phyloP scores from a whole-genome alignment of 2,888 invertebrate species.

The Oeneis ivallda region DNA sequence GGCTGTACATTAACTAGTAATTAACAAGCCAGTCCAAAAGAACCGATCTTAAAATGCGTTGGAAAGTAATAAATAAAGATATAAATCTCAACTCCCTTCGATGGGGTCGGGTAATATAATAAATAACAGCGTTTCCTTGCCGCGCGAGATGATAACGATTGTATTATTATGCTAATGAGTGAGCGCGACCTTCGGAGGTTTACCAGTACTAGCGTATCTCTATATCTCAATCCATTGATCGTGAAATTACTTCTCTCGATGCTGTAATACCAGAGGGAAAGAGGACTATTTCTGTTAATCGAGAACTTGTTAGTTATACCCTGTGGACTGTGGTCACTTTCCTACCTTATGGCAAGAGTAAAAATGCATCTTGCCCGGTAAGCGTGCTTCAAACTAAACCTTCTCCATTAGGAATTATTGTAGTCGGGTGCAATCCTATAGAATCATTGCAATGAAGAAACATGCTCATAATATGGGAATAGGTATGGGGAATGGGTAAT shows the following conservation, averaged over 20 bases:
- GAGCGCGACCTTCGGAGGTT: slow-evolving; percentile 17
- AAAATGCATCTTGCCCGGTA: no score
- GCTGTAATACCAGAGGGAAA: neutral
- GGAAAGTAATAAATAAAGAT: slow-evolving; percentile 9
- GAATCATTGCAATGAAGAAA: no score
- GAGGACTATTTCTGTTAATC: neutral
- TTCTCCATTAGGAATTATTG: no score
- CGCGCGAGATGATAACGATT: slow-evolving; percentile 18
- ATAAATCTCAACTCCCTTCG: slow-evolving; percentile 10
- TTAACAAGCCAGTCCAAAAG: neutral
- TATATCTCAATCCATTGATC: neutral
- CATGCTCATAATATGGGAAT: no score
- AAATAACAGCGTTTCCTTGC: slow-evolving; percentile 18
- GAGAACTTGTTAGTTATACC: no score
- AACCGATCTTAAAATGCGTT: neutral
- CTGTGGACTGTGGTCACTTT: no score
- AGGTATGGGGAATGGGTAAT: no score
- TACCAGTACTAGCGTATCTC: slow-evolving; percentile 7
- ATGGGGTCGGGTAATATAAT: slow-evolving; percentile 14
- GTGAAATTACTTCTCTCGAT: slow-evolving; percentile 6
- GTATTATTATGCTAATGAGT: slow-evolving; percentile 25
- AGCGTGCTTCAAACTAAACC: no score
- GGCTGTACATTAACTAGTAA: neutral
- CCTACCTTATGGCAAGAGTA: no score
- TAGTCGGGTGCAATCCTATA: no score